Evolutionary conservation across 2,113 vertebrate species (phyloP).

Genomic region (Lates calcarifer): DNA sequence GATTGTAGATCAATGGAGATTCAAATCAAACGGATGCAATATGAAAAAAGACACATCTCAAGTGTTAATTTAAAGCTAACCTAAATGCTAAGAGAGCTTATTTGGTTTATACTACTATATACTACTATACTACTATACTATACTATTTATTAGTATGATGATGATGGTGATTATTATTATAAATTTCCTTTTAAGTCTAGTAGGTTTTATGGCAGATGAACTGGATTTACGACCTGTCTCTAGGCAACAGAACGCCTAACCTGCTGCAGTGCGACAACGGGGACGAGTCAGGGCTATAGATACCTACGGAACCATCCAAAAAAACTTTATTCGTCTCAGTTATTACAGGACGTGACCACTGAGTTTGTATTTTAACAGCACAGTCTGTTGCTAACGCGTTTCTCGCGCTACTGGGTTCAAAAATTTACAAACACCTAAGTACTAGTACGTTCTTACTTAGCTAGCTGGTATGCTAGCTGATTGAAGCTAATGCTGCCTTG

Average conservation of each 20-base stretch:
- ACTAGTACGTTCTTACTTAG: background rate
- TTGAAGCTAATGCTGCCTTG: slow-evolving; percentile 42
- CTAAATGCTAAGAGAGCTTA: too few relatives aligned
- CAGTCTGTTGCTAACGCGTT: background rate
- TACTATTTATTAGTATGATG: too few relatives aligned
- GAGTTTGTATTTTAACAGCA: background rate
- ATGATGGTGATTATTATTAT: too few relatives aligned
- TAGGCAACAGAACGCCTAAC: slow-evolving; percentile 75
- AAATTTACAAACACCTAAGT: background rate
- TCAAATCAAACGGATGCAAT: too few relatives aligned
- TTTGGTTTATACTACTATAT: too few relatives aligned
- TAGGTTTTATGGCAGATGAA: background rate
- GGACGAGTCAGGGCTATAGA: slow-evolving; percentile 30
- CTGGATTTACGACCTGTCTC: slow-evolving; percentile 51
- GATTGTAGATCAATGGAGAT: too few relatives aligned
- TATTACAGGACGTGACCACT: accelerated
- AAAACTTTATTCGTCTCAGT: background rate
- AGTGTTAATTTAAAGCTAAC: too few relatives aligned
- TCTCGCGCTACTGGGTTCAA: background rate
- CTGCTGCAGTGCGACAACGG: slow-evolving; percentile 81
- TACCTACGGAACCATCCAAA: background rate
- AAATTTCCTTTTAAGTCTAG: too few relatives aligned
- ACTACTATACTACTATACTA: too few relatives aligned
- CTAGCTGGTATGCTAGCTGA: background rate
- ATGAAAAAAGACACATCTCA: background rate